Evolutionary conservation across 2,888 invertebrate genomes (phyloP).

Genomic region (Noctua comes): DNA sequence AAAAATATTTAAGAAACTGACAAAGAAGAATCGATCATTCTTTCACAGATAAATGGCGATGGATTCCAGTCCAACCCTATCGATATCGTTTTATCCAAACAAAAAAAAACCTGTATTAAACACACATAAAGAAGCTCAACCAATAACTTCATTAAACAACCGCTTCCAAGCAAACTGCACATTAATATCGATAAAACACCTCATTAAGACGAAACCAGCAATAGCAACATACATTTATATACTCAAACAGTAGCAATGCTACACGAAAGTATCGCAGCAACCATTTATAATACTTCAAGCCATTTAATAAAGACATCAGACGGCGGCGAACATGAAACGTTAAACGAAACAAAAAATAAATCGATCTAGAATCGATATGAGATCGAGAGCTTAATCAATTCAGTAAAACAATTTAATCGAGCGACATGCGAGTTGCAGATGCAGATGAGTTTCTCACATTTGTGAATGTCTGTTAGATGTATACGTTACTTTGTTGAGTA

Average conservation of each 20-base stretch:
- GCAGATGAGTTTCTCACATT: conserved; percentile 82
- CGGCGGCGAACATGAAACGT: conserved; percentile 79
- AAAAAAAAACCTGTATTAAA: background rate
- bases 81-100: background rate
- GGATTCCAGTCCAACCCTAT: background rate
- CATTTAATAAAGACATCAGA: conserved; percentile 83
- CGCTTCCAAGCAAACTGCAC: conserved; percentile 13
- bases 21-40: background rate
- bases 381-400: conserved; percentile 87
- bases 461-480: conserved; percentile 60
- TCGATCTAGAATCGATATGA: conserved; percentile 82
- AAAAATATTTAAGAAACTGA: background rate
- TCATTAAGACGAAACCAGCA: conserved; percentile 35
- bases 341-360: conserved; percentile 81
- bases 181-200: conserved; percentile 56
- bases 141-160: conserved; percentile 35
- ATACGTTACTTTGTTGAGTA: conserved; percentile 46
- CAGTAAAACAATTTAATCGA: conserved; percentile 87
- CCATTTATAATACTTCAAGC: conserved; percentile 71
- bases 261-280: conserved; percentile 56
- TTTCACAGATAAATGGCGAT: background rate
- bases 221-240: conserved; percentile 50
- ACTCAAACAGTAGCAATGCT: conserved; percentile 61
- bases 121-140: conserved; percentile 1
- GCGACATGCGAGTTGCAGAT: conserved; percentile 79